Conservation (phyloP, 1,140 invertebrate species). For the Antheraea mylitta region DNA sequence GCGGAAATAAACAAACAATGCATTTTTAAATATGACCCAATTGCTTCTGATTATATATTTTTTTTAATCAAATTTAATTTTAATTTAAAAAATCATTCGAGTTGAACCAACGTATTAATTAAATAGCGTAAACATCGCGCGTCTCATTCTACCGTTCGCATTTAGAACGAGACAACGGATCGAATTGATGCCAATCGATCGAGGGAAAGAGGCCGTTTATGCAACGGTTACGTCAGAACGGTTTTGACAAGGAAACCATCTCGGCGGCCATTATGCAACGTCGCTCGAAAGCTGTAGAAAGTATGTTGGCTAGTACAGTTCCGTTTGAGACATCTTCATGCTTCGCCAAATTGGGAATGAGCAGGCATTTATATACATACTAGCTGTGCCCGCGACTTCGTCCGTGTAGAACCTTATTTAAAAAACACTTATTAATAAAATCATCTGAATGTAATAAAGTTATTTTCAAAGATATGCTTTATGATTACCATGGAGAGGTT, state of each 20-base stretch:
- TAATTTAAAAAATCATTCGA: too few species aligned
- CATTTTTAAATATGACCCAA: too few species aligned
- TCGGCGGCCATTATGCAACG: slow-evolving; percentile 7
- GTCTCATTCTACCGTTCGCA: background rate
- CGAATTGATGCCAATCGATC: slow-evolving; percentile 13
- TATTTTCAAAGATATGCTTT: too few species aligned
- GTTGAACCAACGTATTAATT: background rate
- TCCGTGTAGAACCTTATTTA: too few species aligned
- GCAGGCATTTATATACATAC: background rate
- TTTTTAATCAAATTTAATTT: too few species aligned
- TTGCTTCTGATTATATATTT: too few species aligned
- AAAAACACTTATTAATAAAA: too few species aligned
- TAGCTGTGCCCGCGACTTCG: too few species aligned
- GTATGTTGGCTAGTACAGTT: slow-evolving; percentile 6
- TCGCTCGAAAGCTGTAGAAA: slow-evolving; percentile 10
- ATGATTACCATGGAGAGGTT: too few species aligned
- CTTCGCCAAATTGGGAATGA: background rate
- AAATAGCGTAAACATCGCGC: slow-evolving; percentile 4
- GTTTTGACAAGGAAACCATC: slow-evolving; percentile 9
- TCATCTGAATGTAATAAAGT: too few species aligned
- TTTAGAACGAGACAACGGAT: slow-evolving; percentile 2
- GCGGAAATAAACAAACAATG: too few species aligned
- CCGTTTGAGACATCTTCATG: slow-evolving; percentile 4
- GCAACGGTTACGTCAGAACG: slow-evolving; percentile 1
- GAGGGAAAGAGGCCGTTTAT: slow-evolving; percentile 12